Evolutionary conservation across 1,140 invertebrate genomes (phyloP).

Genomic region (Caerostris extrusa): DNA sequence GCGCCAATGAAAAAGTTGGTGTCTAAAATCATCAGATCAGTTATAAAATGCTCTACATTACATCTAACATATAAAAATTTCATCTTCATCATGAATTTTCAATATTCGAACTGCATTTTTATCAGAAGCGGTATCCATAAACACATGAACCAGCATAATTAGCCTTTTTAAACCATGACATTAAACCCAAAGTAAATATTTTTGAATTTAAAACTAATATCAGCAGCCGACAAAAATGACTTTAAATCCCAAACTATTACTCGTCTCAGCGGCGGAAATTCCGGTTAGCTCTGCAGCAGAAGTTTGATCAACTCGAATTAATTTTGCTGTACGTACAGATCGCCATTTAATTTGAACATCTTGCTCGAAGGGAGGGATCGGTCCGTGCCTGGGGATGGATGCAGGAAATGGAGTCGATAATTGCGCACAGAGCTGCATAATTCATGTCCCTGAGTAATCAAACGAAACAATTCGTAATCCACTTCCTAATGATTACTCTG

Average conservation of each 20-base stretch:
- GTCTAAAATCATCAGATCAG: too few species aligned
- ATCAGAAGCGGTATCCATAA: too few species aligned
- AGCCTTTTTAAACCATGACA: too few species aligned
- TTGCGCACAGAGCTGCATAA: slow-evolving; percentile 6
- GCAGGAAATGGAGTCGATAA: slow-evolving; percentile 6
- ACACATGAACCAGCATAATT: too few species aligned
- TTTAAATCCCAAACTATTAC: neutral
- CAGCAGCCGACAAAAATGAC: neutral
- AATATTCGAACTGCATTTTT: too few species aligned
- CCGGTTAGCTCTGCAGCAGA: neutral
- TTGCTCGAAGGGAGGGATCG: neutral
- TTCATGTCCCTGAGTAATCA: slow-evolving; percentile 11
- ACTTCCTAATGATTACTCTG: neutral
- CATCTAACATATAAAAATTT: too few species aligned
- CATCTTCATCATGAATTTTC: too few species aligned
- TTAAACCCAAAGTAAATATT: too few species aligned
- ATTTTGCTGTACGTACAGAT: neutral
- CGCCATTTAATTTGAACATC: neutral
- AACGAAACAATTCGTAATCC: neutral
- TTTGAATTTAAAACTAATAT: too few species aligned
- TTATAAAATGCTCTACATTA: too few species aligned
- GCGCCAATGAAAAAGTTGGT: too few species aligned
- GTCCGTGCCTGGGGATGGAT: neutral
- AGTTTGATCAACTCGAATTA: neutral
- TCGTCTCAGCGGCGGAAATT: neutral